Percentiles rank a stretch among this genome's conserved stretches.
Evolutionary conservation across 2,888 invertebrate species (phyloP).

Genomic region (Acheta domesticus): DNA sequence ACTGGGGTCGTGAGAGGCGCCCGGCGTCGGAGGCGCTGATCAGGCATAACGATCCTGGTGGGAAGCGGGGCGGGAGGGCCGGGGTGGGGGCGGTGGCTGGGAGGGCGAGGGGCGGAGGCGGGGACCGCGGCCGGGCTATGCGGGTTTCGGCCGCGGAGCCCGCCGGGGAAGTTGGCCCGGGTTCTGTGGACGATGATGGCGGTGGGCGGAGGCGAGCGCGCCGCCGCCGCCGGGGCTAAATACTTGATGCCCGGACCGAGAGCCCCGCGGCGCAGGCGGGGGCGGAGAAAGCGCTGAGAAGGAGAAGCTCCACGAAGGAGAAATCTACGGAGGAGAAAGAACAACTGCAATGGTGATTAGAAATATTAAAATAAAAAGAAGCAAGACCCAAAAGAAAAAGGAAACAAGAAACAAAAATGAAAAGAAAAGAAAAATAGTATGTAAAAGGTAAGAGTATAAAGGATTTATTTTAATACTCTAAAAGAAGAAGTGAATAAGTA

Average conservation of each 20-base stretch:
- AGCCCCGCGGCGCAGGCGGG: not conserved
- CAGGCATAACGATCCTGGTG: slow-evolving; percentile 3
- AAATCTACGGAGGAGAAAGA: not conserved
- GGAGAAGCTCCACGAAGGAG: not conserved
- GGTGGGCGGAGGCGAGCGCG: not conserved
- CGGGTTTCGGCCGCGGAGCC: not conserved
- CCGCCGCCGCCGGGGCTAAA: not conserved
- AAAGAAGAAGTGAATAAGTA: too few relatives aligned
- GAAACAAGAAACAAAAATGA: too few relatives aligned
- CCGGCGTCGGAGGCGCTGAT: not conserved
- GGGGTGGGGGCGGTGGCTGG: too few relatives aligned
- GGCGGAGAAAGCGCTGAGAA: not conserved
- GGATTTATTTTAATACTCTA: too few relatives aligned
- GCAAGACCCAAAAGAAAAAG: too few relatives aligned
- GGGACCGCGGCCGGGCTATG: too few relatives aligned
- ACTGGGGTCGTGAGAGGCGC: not conserved
- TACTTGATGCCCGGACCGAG: not conserved
- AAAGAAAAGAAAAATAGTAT: too few relatives aligned
- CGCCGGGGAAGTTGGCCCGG: not conserved
- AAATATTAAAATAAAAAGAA: too few relatives aligned
- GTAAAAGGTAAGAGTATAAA: too few relatives aligned
- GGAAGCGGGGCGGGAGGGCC: not conserved
- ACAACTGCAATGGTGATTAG: too few relatives aligned
- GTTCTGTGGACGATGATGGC: not conserved
- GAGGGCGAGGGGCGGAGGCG: not conserved